Percentiles rank a stretch among this genome's conserved stretches.
phyloP scores from a whole-genome alignment of 2,888 invertebrate species.

The Keiferia lycopersicella region DNA sequence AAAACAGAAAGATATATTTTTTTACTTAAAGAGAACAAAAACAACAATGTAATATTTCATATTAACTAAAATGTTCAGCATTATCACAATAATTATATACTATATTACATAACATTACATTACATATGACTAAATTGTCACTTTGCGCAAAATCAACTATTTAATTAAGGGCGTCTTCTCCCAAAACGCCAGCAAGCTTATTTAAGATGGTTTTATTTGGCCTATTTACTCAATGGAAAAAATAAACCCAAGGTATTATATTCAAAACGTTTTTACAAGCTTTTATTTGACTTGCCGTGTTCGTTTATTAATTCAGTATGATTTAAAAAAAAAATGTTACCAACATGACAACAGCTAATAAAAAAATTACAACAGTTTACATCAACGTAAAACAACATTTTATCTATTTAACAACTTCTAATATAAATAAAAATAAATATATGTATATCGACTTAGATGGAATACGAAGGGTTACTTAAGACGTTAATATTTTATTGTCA shows the following conservation, averaged over 20 bases:
- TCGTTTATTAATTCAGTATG: too few relatives aligned
- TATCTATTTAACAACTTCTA: neutral
- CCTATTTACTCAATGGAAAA: too few relatives aligned
- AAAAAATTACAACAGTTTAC: neutral
- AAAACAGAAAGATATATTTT: too few relatives aligned
- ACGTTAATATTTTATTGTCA: slow-evolving; percentile 3
- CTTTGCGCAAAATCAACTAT: neutral
- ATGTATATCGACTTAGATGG: neutral
- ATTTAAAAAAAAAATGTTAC: too few relatives aligned
- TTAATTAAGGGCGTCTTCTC: too few relatives aligned
- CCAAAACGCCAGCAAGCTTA: too few relatives aligned
- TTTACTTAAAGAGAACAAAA: slow-evolving; percentile 20
- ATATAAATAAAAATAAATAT: neutral
- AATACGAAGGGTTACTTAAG: neutral
- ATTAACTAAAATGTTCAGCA: neutral
- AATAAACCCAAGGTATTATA: too few relatives aligned
- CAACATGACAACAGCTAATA: neutral
- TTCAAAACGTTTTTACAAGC: too few relatives aligned
- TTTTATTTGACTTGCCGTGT: too few relatives aligned
- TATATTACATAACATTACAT: too few relatives aligned
- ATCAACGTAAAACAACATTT: neutral
- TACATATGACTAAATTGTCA: neutral
- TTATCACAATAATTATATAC: slow-evolving; percentile 19
- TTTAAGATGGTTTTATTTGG: too few relatives aligned
- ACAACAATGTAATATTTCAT: slow-evolving; percentile 10